These are phyloP conservation scores for Plebejus anna DNA, from an alignment of 2,888 invertebrate genomes.

Conservation along the genomic window DNA sequence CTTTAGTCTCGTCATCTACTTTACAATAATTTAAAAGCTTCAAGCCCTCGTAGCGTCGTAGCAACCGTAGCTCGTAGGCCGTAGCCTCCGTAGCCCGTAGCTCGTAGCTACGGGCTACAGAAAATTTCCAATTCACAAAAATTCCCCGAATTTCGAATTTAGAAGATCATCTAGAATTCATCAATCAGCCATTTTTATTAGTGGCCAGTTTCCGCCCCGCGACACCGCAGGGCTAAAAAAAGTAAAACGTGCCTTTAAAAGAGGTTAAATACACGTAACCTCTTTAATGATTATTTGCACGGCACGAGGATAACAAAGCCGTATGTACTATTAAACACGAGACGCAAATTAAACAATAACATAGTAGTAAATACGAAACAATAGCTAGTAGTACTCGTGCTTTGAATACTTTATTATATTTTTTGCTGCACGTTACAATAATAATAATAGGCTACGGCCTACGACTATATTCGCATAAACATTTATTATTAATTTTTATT, in stretches of 20 bases:
- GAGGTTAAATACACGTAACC: background rate
- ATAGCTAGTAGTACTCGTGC: slow-evolving; percentile 14
- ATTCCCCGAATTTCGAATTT: background rate
- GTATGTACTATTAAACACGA: slow-evolving; percentile 1
- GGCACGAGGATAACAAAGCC: slow-evolving; percentile 9
- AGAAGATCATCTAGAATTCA: background rate
- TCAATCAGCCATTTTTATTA: background rate
- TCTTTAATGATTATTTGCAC: background rate
- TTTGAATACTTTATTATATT: slow-evolving; percentile 8
- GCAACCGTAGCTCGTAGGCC: background rate
- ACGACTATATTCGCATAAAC: background rate
- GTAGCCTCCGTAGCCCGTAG: background rate
- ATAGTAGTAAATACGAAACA: slow-evolving; percentile 23
- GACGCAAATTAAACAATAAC: slow-evolving; percentile 26
- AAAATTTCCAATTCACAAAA: background rate
- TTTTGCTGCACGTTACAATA: background rate
- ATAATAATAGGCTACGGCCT: background rate
- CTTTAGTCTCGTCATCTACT: too few species aligned
- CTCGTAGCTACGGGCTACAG: too few species aligned
- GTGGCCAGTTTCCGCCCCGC: background rate
- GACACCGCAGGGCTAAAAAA: background rate
- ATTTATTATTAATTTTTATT: background rate
- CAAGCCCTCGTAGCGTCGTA: background rate
- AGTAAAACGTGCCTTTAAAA: background rate
- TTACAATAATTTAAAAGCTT: too few species aligned